Evolutionary conservation across 2,113 vertebrate species (phyloP).

Genomic region (Podarcis cretensis): DNA sequence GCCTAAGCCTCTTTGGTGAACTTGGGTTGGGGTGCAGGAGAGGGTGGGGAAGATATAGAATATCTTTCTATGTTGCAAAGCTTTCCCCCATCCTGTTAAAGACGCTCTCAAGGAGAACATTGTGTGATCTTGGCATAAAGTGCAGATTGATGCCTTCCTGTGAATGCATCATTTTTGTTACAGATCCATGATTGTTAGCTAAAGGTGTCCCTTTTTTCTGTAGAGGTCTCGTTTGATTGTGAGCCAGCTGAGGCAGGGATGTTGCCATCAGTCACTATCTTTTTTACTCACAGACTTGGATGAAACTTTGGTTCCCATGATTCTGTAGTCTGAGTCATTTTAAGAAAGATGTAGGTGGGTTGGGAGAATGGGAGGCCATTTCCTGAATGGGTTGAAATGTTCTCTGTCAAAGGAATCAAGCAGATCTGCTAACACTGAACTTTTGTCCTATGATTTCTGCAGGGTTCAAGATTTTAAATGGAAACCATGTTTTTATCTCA

Average conservation of each 20-base stretch:
- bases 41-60: conserved; percentile 21
- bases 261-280: conserved; percentile 33
- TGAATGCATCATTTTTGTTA: conserved; percentile 74
- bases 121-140: conserved; percentile 70
- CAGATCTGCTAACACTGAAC: conserved; percentile 50
- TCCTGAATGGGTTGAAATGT: conserved; percentile 55
- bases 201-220: conserved; percentile 67
- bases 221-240: conserved; percentile 62
- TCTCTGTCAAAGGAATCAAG: conserved; percentile 47
- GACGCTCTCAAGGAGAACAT: conserved; percentile 70
- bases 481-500: background rate
- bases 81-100: conserved; percentile 59
- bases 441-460: conserved; percentile 41
- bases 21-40: conserved; percentile 14
- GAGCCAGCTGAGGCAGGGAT: conserved; percentile 59
- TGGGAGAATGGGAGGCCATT: conserved; percentile 29
- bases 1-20: conserved; percentile 51
- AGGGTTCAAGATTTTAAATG: background rate
- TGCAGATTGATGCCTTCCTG: conserved; percentile 67
- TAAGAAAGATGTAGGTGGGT: conserved; percentile 18
- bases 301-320: conserved; percentile 68
- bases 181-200: conserved; percentile 52
- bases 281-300: conserved; percentile 38
- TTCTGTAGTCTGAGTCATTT: conserved; percentile 50
- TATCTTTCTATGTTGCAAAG: conserved; percentile 59